A percentile compares a stretch with the other conserved stretches of the same genome.
phyloP scores from a whole-genome alignment of 2,888 invertebrate genomes.

The Yponomeuta sedellus region DNA sequence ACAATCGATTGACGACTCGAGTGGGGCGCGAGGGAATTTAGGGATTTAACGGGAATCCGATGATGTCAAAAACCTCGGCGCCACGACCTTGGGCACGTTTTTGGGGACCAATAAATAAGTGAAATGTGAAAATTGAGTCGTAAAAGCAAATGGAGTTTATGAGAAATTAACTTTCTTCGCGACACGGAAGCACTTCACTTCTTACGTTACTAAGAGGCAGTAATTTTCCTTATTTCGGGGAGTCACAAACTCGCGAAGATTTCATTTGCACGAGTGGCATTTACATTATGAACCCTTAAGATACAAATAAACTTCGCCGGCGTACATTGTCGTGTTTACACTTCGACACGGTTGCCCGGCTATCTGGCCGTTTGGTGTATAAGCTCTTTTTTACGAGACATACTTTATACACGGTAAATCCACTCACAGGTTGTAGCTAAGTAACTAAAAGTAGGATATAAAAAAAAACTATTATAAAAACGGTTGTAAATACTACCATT shows the following conservation, averaged over 20 bases:
- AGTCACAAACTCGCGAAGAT: background rate
- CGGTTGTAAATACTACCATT: no score
- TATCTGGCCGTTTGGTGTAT: no score
- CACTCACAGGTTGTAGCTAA: no score
- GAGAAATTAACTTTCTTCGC: background rate
- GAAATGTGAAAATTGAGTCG: background rate
- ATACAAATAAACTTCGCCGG: background rate
- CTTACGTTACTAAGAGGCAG: background rate
- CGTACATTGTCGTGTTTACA: background rate
- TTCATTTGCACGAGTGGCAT: background rate
- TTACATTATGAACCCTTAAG: background rate
- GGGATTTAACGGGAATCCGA: background rate
- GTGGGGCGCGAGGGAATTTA: background rate
- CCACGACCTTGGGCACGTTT: background rate
- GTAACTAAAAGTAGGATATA: no score
- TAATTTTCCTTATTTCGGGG: background rate
- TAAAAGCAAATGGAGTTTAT: background rate
- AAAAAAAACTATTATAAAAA: no score
- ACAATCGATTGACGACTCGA: background rate
- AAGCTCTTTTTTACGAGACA: no score
- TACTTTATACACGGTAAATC: no score
- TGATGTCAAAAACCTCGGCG: background rate
- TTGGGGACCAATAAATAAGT: background rate
- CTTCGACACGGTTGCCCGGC: no score
- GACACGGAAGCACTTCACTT: background rate